Base-by-base conservation (phyloP, 2,888 invertebrate genomes). In the Heliconius cydno region DNA sequence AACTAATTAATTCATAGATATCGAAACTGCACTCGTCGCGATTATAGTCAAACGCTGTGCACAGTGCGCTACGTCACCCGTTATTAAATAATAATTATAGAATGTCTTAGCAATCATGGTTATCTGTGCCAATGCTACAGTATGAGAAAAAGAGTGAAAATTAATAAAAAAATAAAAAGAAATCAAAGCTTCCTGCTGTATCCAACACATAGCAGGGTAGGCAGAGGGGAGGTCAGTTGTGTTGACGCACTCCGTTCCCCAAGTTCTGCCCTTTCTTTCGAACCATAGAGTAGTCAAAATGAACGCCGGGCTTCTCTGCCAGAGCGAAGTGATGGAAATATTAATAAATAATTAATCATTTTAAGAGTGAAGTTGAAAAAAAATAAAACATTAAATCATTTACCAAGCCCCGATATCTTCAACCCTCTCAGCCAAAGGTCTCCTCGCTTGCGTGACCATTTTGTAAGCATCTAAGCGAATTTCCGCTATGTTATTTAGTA, bases 381-480 rank as follows among this genome's bases (percentile, higher is more conserved):
- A 28, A 71, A 19, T 7, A 46, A 22, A 19, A 4, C 1, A 46
- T 5, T 5, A 30, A 22, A 72, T 7, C 5, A 13, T 79, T 86
- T 80, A 94, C 98, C 98, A 98, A 76, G 97, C 97, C 0, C 99
- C 99, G 81, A 99, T 99, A 89, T 98, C 98, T 86, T 98, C 98
- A 0, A 98, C 98, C 75, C 98, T 95, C 87, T 98, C 98, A 0
- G 99, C 98, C 75, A 99, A 91, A 0, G 99, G 99, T 57, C 99
- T 95, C 75, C 99, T 93, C 0, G 98, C 97, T 87, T 99, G 98
- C 0, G 98, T 98, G n/a, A 99, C 98, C 97, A 99, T 98, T 94
- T 99, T 99, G 92, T 98, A 98, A 0, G 99, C 99, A 88, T 99
- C 99, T 84, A 99, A 92, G 1, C 98, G 96, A 78, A 99, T 99